Percentiles rank a stretch among this genome's conserved stretches.
These are phyloP conservation scores for Chloroclysta siterata DNA, from an alignment of 2,888 invertebrate species.

Conservation along the genomic window DNA sequence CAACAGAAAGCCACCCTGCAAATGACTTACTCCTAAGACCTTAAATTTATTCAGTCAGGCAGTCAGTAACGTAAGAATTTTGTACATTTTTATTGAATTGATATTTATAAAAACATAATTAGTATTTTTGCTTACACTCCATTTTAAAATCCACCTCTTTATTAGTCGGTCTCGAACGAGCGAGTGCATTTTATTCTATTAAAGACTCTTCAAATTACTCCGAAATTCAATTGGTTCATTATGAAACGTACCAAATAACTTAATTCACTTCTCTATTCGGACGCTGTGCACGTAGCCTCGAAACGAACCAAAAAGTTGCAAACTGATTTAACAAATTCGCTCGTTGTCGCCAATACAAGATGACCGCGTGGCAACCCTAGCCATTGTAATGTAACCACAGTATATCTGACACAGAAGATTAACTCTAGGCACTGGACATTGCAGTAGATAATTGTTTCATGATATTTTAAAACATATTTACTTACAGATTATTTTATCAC, in stretches of 20 bases:
- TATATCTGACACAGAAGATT: not conserved
- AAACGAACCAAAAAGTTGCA: slow-evolving; percentile 39
- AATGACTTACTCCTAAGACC: no score
- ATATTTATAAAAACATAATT: no score
- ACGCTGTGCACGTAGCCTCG: slow-evolving; percentile 29
- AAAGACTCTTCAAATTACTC: not conserved
- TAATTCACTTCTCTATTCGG: not conserved
- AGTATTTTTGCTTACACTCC: no score
- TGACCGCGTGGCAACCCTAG: slow-evolving; percentile 5
- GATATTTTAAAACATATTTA: no score
- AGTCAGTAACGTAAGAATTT: no score
- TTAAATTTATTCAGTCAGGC: no score
- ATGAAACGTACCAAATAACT: not conserved
- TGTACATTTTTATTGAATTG: no score
- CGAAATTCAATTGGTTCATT: not conserved
- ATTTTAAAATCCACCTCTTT: not conserved
- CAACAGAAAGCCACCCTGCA: no score
- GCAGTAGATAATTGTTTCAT: not conserved
- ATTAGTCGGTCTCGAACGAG: not conserved
- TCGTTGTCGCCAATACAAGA: slow-evolving; percentile 5
- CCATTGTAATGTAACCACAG: not conserved
- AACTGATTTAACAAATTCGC: slow-evolving; percentile 29
- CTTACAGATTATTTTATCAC: no score
- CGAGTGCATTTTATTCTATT: not conserved
- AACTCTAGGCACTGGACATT: no score